Evolutionary conservation across 53 echinoderm and acorn worm genomes (phyloP), one percentile per base, ranked within the genome.

Genomic region (Paracentrotus lividus): DNA sequence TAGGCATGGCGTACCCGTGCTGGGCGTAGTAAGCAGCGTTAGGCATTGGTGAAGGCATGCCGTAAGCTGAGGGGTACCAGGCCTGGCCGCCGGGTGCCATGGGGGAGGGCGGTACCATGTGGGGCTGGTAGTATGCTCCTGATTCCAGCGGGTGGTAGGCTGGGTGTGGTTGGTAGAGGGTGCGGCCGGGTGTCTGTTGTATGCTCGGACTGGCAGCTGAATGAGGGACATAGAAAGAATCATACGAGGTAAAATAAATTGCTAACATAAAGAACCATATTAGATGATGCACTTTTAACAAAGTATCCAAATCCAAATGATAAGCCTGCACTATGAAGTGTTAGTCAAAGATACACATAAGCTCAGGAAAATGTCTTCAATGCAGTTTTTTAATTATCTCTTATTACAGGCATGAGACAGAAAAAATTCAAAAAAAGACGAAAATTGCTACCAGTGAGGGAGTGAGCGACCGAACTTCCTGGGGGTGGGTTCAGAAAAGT

Each of bases 1-100:
- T 24, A 5, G 69, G 91, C 49, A 69, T 27, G 1, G 75, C 53
- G 42, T 49, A 91, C 45, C 91, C 91, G 7, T 91, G 91, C 91
- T 91, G 91, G 69, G 45, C 52, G 27, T 92, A 92, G 91, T 53
- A 91, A 33, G 72, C 49, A 4, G 91, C 21, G 49, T 69, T 69
- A 8, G 32, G 76, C 42, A 92, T 53, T 0, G 92, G 92, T 9
- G 92, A 92, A 21, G 92, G 92, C 16, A 92, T 55, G 57, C 92
- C 81, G 60, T 92, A 92, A 21, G 92, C 77, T 16, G 92, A 92
- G 57, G 92, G 92, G 92, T 92, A 92, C 92, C 92, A 92, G 42
- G 92, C 81, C 47, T 55, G 92, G 36, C 0, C 34, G 43, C 78
- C 81, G 8, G 92, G 24, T 1, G 32, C 54, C 78, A 92, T 77